Evolutionary conservation across 2,113 vertebrate species (phyloP).

Genomic region (Gobiocypris rarus): DNA sequence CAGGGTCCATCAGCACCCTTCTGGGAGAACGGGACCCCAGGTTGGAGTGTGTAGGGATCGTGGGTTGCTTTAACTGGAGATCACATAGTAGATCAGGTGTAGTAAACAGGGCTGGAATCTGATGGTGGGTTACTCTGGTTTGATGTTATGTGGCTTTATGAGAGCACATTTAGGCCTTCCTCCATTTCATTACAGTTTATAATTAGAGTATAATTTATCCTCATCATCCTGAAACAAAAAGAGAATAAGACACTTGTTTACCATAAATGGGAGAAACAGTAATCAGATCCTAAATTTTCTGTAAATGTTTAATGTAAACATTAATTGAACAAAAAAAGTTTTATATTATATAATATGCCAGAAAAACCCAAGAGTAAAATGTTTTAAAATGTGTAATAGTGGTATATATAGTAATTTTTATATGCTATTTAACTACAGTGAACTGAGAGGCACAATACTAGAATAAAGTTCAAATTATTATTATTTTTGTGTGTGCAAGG

Average conservation of each 20-base stretch:
- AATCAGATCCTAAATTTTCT: not conserved
- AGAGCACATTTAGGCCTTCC: slow-evolving; percentile 5
- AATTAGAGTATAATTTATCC: slow-evolving; percentile 41
- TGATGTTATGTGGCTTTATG: slow-evolving; percentile 27
- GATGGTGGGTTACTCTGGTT: slow-evolving; percentile 27
- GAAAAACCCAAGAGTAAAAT: not conserved
- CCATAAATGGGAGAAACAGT: not conserved
- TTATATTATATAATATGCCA: not conserved
- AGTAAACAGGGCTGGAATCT: slow-evolving; percentile 44
- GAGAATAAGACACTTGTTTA: not conserved
- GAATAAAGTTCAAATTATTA: not conserved
- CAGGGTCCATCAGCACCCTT: not conserved
- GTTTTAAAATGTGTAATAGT: not conserved
- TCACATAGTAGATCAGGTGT: slow-evolving; percentile 23
- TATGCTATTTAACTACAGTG: not conserved
- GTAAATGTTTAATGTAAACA: not conserved
- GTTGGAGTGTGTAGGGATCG: slow-evolving; percentile 2
- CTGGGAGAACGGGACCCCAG: not conserved
- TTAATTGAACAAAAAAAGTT: too few relatives aligned
- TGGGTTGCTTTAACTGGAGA: slow-evolving; percentile 25
- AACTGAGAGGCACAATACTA: not conserved
- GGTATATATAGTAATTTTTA: not conserved
- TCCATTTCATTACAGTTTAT: slow-evolving; percentile 25
- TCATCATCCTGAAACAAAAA: slow-evolving; percentile 41
- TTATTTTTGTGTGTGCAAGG: not conserved